Evolutionary conservation across 2,888 invertebrate species (phyloP).

Genomic region (Amphipyra tragopoginis): DNA sequence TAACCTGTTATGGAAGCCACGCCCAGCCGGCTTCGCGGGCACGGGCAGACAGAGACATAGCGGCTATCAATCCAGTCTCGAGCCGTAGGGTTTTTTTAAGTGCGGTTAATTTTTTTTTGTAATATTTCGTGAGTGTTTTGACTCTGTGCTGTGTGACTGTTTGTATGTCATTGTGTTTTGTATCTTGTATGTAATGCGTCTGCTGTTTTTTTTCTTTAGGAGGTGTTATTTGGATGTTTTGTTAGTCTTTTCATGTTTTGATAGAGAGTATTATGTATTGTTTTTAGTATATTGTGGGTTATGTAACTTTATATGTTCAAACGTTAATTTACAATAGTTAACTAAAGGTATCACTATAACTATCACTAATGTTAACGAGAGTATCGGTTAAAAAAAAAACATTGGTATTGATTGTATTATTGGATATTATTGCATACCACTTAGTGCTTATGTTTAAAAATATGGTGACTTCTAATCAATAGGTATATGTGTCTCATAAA

Average conservation of each 20-base stretch:
- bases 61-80: constrained; percentile 82
- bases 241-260: constrained; percentile 3
- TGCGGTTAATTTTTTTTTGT: constrained; percentile 72
- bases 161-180: constrained; percentile 58
- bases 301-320: neutral
- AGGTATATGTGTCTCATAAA: too few species aligned
- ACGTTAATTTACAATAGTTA: neutral
- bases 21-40: constrained; percentile 80
- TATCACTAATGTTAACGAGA: too few species aligned
- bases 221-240: constrained; percentile 6
- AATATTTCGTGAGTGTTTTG: constrained; percentile 81
- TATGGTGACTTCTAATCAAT: too few species aligned
- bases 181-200: constrained; percentile 36
- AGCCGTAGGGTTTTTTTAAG: constrained; percentile 82
- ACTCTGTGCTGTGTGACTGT: constrained; percentile 73
- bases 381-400: neutral
- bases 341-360: too few species aligned
- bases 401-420: too few species aligned
- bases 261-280: neutral
- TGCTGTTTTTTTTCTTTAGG: constrained; percentile 14
- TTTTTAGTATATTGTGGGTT: neutral
- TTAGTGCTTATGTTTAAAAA: too few species aligned
- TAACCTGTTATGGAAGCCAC: constrained; percentile 87
- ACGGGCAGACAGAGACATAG: constrained; percentile 77
- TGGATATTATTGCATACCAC: too few species aligned